Evolutionary conservation across 2,888 invertebrate species (phyloP).

Genomic region (Herminia tarsipennalis): DNA sequence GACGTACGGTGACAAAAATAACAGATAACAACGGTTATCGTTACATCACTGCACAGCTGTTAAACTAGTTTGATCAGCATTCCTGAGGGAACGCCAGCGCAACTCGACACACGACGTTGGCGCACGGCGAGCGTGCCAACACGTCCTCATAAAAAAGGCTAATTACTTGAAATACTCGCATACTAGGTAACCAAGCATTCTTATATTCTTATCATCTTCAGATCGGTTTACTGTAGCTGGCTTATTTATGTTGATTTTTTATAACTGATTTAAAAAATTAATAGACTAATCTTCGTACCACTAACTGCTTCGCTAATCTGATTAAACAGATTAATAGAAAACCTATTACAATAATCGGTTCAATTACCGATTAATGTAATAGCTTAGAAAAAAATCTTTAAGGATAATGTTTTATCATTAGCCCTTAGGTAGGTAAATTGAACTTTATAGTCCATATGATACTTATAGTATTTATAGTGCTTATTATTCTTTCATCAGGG

Average conservation of each 20-base stretch:
- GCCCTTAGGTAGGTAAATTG: too few species aligned
- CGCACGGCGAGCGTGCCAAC: constrained; percentile 42
- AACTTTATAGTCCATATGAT: too few species aligned
- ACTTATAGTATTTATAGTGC: too few species aligned
- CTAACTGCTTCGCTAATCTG: background rate
- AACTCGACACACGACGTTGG: background rate
- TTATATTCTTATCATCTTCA: constrained; percentile 20
- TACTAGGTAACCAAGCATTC: constrained; percentile 31
- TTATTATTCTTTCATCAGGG: too few species aligned
- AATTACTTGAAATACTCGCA: constrained; percentile 50
- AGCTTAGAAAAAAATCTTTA: too few species aligned
- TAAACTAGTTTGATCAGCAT: constrained; percentile 66
- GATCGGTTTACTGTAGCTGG: constrained; percentile 13
- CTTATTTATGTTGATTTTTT: constrained; percentile 4
- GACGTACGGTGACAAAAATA: constrained; percentile 53
- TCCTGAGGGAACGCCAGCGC: constrained; percentile 76
- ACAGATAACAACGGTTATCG: constrained; percentile 58
- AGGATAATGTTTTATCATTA: too few species aligned
- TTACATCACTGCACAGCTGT: constrained; percentile 73
- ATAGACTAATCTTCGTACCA: background rate
- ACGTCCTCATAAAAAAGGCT: constrained; percentile 50
- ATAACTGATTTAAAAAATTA: background rate
- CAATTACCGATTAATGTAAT: too few species aligned
- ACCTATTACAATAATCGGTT: too few species aligned
- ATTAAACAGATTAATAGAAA: too few species aligned